phyloP scores from a whole-genome alignment of 2,888 invertebrate genomes.

The Pollenia angustigena region DNA sequence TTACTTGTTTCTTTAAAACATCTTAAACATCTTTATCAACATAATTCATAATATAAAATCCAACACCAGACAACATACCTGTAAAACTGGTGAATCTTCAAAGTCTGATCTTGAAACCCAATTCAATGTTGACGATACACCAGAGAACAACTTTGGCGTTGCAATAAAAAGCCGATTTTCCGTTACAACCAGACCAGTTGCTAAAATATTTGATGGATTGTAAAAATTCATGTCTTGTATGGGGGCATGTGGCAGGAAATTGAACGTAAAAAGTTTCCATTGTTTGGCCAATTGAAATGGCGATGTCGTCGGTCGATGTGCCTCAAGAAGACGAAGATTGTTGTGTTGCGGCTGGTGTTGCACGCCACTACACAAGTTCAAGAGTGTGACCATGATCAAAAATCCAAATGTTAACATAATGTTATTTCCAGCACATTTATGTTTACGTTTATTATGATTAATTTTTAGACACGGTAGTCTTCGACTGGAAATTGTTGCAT shows the following conservation, averaged over 20 bases:
- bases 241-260: conserved; percentile 87
- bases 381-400: conserved; percentile 56
- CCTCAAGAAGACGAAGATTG: conserved; percentile 52
- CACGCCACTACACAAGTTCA: conserved; percentile 68
- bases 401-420: conserved; percentile 61
- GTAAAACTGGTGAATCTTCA: conserved; percentile 89
- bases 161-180: conserved; percentile 90
- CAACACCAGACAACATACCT: conserved; percentile 84
- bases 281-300: conserved; percentile 87
- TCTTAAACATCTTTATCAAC: not conserved
- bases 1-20: too few species aligned
- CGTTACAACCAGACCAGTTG: conserved; percentile 90
- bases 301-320: conserved; percentile 48
- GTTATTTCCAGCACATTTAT: conserved; percentile 26
- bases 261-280: conserved; percentile 89
- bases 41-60: not conserved
- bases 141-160: conserved; percentile 89
- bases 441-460: conserved; percentile 47
- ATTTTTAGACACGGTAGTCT: conserved; percentile 53
- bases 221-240: conserved; percentile 85
- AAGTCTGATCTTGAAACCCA: conserved; percentile 88
- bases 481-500: conserved; percentile 11
- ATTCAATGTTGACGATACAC: conserved; percentile 90
- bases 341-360: conserved; percentile 50
- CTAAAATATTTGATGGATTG: conserved; percentile 89